Percentiles rank a stretch among this genome's conserved stretches.
phyloP scores from a whole-genome alignment of 2,113 vertebrate genomes.

The Alosa alosa region DNA sequence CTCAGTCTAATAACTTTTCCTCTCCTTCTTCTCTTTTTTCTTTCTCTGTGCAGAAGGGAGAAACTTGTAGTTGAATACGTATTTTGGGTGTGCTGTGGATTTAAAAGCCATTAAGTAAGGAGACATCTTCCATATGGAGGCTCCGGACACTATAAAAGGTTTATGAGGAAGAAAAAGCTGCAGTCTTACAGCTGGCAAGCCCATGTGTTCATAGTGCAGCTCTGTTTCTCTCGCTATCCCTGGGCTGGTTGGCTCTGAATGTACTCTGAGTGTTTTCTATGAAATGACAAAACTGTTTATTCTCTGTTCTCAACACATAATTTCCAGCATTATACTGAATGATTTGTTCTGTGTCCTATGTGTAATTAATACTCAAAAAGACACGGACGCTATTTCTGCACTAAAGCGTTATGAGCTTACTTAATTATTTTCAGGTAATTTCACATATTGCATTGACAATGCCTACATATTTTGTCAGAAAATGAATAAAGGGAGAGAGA shows the following conservation, averaged over 20 bases:
- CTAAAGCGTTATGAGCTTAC: background rate
- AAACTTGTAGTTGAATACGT: slow-evolving; percentile 20
- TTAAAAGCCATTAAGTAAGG: slow-evolving; percentile 29
- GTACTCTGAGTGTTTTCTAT: background rate
- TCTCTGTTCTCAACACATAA: background rate
- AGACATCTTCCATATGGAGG: slow-evolving; percentile 24
- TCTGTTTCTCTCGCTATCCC: background rate
- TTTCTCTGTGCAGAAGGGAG: background rate
- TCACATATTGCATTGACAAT: background rate
- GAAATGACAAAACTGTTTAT: background rate
- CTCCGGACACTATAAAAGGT: slow-evolving; percentile 24
- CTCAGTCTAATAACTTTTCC: background rate
- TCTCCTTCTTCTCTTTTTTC: background rate
- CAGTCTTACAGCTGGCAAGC: slow-evolving; percentile 12
- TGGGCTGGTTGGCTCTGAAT: background rate
- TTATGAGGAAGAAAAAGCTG: slow-evolving; percentile 24
- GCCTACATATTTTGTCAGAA: no score
- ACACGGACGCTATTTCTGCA: background rate
- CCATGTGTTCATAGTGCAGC: background rate
- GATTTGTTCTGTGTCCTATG: background rate
- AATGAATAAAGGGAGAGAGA: background rate
- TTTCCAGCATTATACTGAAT: background rate
- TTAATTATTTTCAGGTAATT: background rate
- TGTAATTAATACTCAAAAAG: background rate
- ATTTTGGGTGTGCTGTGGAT: slow-evolving; percentile 31